Evolutionary conservation across 2,113 vertebrate genomes (phyloP), one percentile per base, ranked within the genome.

Genomic region (Lutjanus erythropterus): DNA sequence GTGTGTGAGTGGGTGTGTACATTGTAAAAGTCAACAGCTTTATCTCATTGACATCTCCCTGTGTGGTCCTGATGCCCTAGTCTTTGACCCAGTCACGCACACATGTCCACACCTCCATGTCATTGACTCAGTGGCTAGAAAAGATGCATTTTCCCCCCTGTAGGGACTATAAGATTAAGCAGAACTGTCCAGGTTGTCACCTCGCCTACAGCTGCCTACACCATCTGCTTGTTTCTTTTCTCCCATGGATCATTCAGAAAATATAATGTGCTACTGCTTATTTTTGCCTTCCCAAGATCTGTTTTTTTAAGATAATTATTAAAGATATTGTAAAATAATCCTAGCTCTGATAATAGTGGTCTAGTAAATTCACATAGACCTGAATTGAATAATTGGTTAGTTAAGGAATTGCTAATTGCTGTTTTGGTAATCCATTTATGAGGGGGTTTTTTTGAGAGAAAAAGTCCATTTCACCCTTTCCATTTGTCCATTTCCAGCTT

Each of bases 11-110:
- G 87, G 44, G 49, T 12, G 80, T 87, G 79, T 39, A 42, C 64
- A 82, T 81, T 89, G 78, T 90, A 89, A 92, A 92, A 81, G 79
- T 84, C 71, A 62, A 60, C 44, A 83, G 84, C 91, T 91, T 88
- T 88, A 89, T 90, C 65, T 76, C 68, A 69, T 69, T 85, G 75
- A 66, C 69, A 62, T 82, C 74, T 23, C 78, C 39, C 39, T 84
- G 86, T 90, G 86, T 81, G 85, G 88, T 86, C 88, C 80, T 76
- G 49, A 83, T 69, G 46, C 39, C 39, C 11, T 1, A 0, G 15
- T 21, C 46, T 35, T 67, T 55, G 78, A 73, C 21, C 16, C 67
- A 60, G 5, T 16, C 59, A 41, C 61, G 21, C 64, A 31, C 69
- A 42, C 37, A 67, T 61, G 52, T 60, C 55, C 62, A 79, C 16